Base-by-base conservation (phyloP, 2,113 vertebrate genomes). In the Ariopsis seemanni region DNA sequence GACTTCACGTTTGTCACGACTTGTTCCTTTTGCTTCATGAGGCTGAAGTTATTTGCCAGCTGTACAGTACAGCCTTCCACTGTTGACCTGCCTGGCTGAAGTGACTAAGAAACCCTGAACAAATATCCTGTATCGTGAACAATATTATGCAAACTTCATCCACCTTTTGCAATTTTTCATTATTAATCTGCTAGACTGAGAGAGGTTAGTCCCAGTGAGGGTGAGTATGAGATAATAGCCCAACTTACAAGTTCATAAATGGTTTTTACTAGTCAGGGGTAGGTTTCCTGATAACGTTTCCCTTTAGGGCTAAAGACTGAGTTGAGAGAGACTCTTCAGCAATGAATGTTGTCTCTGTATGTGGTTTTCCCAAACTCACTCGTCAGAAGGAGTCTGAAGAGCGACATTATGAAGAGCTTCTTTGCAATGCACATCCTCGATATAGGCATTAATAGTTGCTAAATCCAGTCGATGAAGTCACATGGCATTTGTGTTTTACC, bases 21-120 rank as follows among this genome's bases (percentile, higher is more conserved):
- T 67, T 69, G 27, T 57, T 77, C 15, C 62, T 67, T 30, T 86
- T 27, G n/a, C 80, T 80, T 86, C 48, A 55, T n/a, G 63, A 50
- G 50, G 5, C 34, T 63, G 62, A 69, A 75, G 22, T 50, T 86
- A 67, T 34, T 79, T 63, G 48, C 48, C 85, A 79, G 75, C 62
- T 86, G 75, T 86, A 48, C 50, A 8, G 67, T 55, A 22, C 17
- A 79, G 42, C 42, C n/a, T 53, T 78, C n/a, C 15, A 77, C 34
- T 57, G 18, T 58, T 62, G 71, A 53, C 48, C 30, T 85, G 12
- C 22, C 8, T 62, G 60, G 25, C 63, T 52, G n/a, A 67, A 63
- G 30, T 67, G 63, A 74, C 71, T 74, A 2, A 17, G 2, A 42
- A 71, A 71, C 9, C 9, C 42, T 22, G 20, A 50, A 77, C 48